phyloP scores from a whole-genome alignment of 2,797 vertebrate species.

The Helicolenus hilgendorfi region DNA sequence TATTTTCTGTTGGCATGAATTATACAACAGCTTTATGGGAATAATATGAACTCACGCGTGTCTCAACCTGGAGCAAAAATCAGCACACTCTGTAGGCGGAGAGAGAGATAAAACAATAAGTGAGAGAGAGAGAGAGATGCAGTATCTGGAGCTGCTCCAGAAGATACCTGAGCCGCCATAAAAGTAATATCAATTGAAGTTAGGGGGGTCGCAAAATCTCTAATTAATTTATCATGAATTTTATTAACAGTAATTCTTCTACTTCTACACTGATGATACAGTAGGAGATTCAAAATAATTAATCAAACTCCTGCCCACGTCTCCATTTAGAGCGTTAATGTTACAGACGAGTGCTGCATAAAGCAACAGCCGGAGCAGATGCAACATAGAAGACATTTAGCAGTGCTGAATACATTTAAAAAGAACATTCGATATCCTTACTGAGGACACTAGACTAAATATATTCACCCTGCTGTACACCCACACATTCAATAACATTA shows the following conservation, averaged over 20 bases:
- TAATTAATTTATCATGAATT: constrained; percentile 11
- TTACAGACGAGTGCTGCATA: neutral
- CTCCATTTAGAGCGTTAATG: neutral
- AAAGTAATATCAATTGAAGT: constrained; percentile 26
- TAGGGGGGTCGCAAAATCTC: neutral
- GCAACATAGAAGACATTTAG: neutral
- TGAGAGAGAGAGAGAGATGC: neutral
- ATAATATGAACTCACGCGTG: constrained; percentile 3
- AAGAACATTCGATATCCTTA: neutral
- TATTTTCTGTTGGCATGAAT: constrained; percentile 69
- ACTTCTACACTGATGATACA: neutral
- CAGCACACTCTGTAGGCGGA: neutral
- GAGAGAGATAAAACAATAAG: neutral
- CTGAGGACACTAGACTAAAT: neutral
- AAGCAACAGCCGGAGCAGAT: constrained; percentile 3
- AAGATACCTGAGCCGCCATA: neutral
- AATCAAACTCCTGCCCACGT: neutral
- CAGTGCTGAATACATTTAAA: neutral
- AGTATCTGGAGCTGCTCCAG: neutral
- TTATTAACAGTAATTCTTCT: neutral
- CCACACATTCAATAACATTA: neutral
- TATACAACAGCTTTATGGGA: constrained; percentile 60
- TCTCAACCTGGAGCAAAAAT: constrained; percentile 36
- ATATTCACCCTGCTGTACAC: neutral
- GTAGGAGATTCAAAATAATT: constrained; percentile 1